Base-by-base conservation (phyloP, 2,797 vertebrate genomes). In the Taenioides sp. region DNA sequence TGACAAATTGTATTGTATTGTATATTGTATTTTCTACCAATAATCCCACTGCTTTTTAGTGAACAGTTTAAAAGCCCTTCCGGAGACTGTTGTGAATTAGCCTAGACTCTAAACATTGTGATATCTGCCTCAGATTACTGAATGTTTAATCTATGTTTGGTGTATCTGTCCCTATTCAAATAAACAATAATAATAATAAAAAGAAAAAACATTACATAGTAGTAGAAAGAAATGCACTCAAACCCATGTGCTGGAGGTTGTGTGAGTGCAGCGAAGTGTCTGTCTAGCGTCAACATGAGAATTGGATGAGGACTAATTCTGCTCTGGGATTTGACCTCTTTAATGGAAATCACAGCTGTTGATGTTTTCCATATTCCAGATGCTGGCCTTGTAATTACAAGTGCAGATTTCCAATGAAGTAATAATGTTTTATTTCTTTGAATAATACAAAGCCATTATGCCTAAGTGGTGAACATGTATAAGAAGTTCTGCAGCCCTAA, bases 351-450 rank as follows among this genome's bases (percentile, higher is more conserved):
- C 80, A 23, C 84, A 87, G 83, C 78, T 86, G 79, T 82, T 85
- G 77, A 86, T 82, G 73, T 28, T 86, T 88, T 88, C 87, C 74
- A 78, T 87, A 70, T 81, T 86, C 85, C 89, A 86, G 75, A 77
- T 80, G 82, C 74, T 81, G 59, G 50, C 84, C 63, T 70, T 43
- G 58, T 89, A 86, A 88, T 90, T 90, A 80, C 83, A 65, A 75
- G 75, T 75, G 67, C 54, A 79, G 80, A 80, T 72, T 67, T 37
- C 68, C 55, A 83, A 81, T 79, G 62, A 82, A 80, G 77, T 74
- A 80, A 80, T 68, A 71, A 66, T 70, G 54, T 78, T 87, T 86
- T 85, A 73, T 72, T 69, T 78, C 77, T 70, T 76, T 76, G 74
- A 64, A 69, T 70, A 80, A 71, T 70, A 59, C 73, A 34, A 68